Base-by-base conservation (phyloP, 1,140 invertebrate genomes). In the Drosophila sp. region DNA sequence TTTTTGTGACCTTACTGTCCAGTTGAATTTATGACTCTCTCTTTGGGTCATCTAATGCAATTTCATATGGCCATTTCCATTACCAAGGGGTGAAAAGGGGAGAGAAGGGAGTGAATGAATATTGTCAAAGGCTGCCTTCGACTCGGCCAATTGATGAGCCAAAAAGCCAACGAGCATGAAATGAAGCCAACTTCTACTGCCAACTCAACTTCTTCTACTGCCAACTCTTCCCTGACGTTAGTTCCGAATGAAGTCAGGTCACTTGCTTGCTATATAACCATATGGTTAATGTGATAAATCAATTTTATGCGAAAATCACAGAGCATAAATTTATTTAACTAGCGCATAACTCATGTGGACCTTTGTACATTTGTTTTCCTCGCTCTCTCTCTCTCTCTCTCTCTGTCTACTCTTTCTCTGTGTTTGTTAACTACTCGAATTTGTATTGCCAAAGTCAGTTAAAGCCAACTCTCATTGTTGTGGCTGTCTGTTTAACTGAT, bases 301-400 rank as follows among this genome's bases (percentile, higher is more conserved):
- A 89, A 87, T 87, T 87, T 87, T 87, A 87, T 87, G 83, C 70
- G 83, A 89, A 87, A 89, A 87, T 87, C 82, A 87, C 83, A 82
- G 82, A 82, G 83, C 83, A 87, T 87, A 89, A 87, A 87, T 89
- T 89, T 87, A 87, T 87, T 87, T 87, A 87, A 87, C 82, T 87
- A 87, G 78, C 82, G 63, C 79, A 87, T 87, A 87, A 87, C 71
- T 87, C 82, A 87, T 79, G 83, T 56, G 64, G 74, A 51, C 66
- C 57, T 46, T 48, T 54, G 48, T 43, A 48, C 66, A 70, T 70
- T 70, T 70, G 58, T 72, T 72, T 40, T 21, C 21, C n/a, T n/a
- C n/a, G n/a, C n/a, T n/a, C n/a, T n/a, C n/a, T n/a, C n/a, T n/a
- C n/a, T n/a, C n/a, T n/a, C n/a, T n/a, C n/a, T n/a, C n/a, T n/a